Evolutionary conservation across 2,888 invertebrate genomes (phyloP).

Genomic region (Bugulina stolonifera): DNA sequence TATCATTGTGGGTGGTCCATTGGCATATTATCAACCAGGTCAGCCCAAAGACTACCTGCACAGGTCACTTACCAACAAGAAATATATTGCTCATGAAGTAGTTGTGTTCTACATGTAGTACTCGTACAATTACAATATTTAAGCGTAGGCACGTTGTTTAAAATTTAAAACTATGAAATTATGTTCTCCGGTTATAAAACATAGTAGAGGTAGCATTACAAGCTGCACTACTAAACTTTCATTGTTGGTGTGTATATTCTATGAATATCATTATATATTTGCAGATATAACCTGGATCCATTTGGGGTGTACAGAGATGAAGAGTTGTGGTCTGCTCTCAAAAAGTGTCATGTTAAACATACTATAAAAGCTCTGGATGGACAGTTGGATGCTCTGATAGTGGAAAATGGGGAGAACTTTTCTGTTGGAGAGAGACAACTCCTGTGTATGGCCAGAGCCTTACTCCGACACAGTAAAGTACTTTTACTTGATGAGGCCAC

Average conservation of each 20-base stretch:
- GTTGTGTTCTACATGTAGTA: no score
- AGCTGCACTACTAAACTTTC: no score
- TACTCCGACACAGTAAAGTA: slow-evolving; percentile 35
- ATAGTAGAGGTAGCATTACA: no score
- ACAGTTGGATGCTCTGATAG: slow-evolving; percentile 55
- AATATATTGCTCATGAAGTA: no score
- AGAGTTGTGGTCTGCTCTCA: slow-evolving; percentile 49
- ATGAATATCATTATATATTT: background rate
- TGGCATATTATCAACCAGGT: no score
- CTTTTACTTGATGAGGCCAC: slow-evolving; percentile 53
- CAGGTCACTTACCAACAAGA: no score
- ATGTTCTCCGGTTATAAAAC: no score
- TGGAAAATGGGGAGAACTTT: slow-evolving; percentile 52
- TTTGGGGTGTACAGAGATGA: slow-evolving; percentile 41
- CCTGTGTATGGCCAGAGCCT: slow-evolving; percentile 28
- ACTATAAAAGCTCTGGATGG: slow-evolving; percentile 36
- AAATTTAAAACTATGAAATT: no score
- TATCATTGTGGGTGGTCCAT: no score
- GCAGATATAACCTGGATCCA: slow-evolving; percentile 53
- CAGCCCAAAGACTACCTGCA: no score
- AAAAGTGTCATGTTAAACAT: slow-evolving; percentile 50
- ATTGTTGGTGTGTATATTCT: background rate
- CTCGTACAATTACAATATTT: no score
- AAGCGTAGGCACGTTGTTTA: no score
- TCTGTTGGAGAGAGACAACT: slow-evolving; percentile 28